Conservation (phyloP, 1,140 invertebrate species). For the Macrosteles quadrilineatus region DNA sequence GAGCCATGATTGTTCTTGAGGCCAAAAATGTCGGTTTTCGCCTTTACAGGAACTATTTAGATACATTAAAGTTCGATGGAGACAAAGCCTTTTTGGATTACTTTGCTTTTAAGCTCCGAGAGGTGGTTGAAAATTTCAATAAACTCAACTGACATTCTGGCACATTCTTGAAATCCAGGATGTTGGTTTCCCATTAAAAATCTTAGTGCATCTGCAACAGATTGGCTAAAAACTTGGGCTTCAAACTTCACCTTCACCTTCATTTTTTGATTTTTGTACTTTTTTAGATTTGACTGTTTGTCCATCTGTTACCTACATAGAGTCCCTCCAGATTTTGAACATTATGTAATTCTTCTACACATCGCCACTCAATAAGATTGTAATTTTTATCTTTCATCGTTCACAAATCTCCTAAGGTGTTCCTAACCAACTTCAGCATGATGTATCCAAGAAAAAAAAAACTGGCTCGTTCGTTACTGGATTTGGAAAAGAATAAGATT, state of each 20-base stretch:
- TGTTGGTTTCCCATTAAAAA: constrained; percentile 27
- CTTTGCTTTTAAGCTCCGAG: constrained; percentile 31
- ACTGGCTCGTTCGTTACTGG: constrained; percentile 26
- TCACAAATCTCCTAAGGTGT: constrained; percentile 24
- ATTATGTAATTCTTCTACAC: constrained; percentile 39
- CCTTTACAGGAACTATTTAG: too few species aligned
- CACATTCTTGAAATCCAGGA: constrained; percentile 9
- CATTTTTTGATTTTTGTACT: constrained; percentile 46
- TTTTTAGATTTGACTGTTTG: constrained; percentile 41
- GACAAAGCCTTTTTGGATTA: constrained; percentile 33
- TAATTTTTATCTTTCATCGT: constrained; percentile 33
- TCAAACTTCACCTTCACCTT: constrained; percentile 46
- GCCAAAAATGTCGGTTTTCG: constrained; percentile 25
- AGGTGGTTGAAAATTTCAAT: constrained; percentile 37
- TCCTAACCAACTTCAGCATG: constrained; percentile 39
- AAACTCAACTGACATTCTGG: constrained; percentile 14
- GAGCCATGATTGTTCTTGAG: background rate
- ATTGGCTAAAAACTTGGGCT: constrained; percentile 46
- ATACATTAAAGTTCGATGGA: too few species aligned
- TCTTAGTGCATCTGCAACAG: constrained; percentile 39
- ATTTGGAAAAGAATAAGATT: constrained; percentile 14
- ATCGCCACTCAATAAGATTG: constrained; percentile 41
- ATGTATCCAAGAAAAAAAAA: constrained; percentile 36
- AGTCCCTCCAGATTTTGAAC: constrained; percentile 44
- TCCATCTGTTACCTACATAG: constrained; percentile 43